Base-by-base conservation (phyloP, 2,797 vertebrate genomes). In the Sebastes steindachneri region DNA sequence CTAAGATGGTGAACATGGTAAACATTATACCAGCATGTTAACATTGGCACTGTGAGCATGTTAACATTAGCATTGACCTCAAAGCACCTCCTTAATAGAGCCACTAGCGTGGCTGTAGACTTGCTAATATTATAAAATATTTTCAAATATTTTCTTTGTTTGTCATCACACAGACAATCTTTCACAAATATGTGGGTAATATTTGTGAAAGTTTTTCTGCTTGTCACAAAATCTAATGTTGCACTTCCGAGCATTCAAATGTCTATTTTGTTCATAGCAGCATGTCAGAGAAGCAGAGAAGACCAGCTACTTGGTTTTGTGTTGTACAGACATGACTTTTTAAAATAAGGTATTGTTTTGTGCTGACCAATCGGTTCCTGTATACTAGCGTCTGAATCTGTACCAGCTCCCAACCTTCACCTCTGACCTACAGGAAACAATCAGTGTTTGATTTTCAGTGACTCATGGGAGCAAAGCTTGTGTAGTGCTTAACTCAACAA, bases 21-120 rank as follows among this genome's bases (percentile, higher is more conserved):
- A 68, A 67, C 5, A 15, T 66, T 21, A 60, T 37, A 28, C 37
- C n/a, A 19, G 21, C 60, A 51, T 66, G 69, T 58, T 64, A 53
- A 14, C 60, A 68, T 53, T 28, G 33, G 54, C 51, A 64, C 14
- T 65, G 53, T 66, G 54, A 8, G 23, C 78, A 57, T 53, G 59
- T 65, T 72, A 5, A 12, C 77, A 53, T 71, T 65, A 75, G 70
- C 37, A 37, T 37, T 62, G 29, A 79, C 21, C 15, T 68, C 25
- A 35, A 55, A 23, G 35, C 41, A 21, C 59, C 14, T 23, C 54
- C n/a, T 67, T 29, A 7, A 68, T 51, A 45, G 71, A 68, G 67
- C 60, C 33, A 28, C 60, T 25, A 8, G 11, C 12, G 57, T 60
- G 70, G 71, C 55, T 68, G 37, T 54, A 68, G 33, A 58, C 11